These are phyloP conservation scores for Cladorhizidae sp. DNA, from an alignment of 37 sponge, comb jelly and placozoan species.

Conservation along the genomic window DNA sequence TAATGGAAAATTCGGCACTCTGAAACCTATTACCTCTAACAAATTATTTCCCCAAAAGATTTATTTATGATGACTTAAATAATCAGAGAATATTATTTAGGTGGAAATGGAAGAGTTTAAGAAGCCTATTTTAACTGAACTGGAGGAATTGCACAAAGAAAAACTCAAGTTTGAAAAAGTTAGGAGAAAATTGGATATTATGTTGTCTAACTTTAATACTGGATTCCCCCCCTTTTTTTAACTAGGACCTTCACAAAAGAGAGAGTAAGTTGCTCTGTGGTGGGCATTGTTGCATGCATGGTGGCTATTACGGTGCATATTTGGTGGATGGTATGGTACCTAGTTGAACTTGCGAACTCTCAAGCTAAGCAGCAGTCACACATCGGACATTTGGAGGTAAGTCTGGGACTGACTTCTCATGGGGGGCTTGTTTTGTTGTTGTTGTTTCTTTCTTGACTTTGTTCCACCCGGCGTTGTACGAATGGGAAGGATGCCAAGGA, in stretches of 20 bases:
- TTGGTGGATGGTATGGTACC: too few species aligned
- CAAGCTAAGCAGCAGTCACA: conserved; percentile 34
- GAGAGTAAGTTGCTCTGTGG: too few species aligned
- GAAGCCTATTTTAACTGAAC: conserved; percentile 24
- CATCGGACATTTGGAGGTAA: conserved; percentile 50
- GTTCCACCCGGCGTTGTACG: too few species aligned
- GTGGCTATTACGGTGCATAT: too few species aligned
- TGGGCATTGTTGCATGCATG: too few species aligned
- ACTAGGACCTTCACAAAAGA: conserved; percentile 34
- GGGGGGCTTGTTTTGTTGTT: not conserved
- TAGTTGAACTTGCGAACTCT: conserved; percentile 40
- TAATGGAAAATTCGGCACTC: too few species aligned
- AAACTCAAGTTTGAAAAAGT: conserved; percentile 20
- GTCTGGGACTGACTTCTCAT: not conserved
- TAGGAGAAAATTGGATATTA: not conserved
- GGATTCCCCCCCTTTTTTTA: not conserved
- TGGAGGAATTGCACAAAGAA: conserved; percentile 11
- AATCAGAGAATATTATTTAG: not conserved
- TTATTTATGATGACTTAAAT: not conserved
- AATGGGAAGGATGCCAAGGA: conserved; percentile 47
- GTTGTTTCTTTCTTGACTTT: not conserved
- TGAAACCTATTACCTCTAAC: too few species aligned
- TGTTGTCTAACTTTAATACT: not conserved
- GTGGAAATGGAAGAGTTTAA: conserved; percentile 32
- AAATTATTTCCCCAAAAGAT: not conserved